These are phyloP conservation scores for Lepidocyrtoides sp. DNA, from an alignment of 2,888 invertebrate genomes.

Conservation along the genomic window DNA sequence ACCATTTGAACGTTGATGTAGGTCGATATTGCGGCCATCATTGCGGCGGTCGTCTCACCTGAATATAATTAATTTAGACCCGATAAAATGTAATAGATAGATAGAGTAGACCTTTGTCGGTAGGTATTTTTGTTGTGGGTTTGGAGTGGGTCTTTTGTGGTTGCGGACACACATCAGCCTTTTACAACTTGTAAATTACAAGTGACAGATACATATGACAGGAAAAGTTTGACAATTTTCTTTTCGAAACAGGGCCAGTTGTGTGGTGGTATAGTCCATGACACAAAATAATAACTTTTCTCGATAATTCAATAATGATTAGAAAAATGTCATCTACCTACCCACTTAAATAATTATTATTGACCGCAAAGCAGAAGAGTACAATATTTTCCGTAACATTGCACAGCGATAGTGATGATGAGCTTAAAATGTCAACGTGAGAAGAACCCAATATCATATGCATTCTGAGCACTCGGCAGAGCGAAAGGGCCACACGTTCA, in stretches of 20 bases:
- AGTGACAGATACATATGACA: not conserved
- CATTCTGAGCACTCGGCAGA: not conserved
- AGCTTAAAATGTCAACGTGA: conserved; percentile 36
- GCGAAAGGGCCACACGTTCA: conserved; percentile 41
- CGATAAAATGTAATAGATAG: no score
- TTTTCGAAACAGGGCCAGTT: not conserved
- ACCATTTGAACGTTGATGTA: conserved; percentile 3
- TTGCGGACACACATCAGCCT: no score
- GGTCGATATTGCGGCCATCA: not conserved
- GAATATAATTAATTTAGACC: not conserved
- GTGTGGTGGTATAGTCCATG: not conserved
- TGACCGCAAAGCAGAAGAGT: conserved; percentile 11
- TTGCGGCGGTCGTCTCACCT: not conserved
- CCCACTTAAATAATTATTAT: conserved; percentile 8
- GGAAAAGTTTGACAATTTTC: not conserved
- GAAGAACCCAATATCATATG: not conserved
- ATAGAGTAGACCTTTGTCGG: not conserved
- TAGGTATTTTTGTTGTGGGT: conserved; percentile 5
- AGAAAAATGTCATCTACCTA: conserved; percentile 12
- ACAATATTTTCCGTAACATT: conserved; percentile 6
- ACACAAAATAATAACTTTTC: not conserved
- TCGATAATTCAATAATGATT: not conserved
- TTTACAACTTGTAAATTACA: conserved; percentile 21
- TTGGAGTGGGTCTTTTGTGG: conserved; percentile 39
- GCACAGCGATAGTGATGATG: no score